phyloP scores from a whole-genome alignment of 2,797 vertebrate genomes.

The Buphagus erythrorhynchus region DNA sequence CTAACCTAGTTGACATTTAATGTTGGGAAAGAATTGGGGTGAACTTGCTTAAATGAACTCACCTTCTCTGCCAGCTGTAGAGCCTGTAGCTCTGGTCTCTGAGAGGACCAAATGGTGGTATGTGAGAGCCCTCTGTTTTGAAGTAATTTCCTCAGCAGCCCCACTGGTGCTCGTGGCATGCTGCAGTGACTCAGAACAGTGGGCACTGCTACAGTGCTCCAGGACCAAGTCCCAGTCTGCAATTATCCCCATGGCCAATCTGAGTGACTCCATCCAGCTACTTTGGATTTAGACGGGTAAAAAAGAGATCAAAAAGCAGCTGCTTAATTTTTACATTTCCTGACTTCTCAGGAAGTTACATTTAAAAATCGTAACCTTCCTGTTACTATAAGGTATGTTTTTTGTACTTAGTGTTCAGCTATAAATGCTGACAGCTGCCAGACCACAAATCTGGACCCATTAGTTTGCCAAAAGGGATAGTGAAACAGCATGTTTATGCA shows the following conservation, averaged over 20 bases:
- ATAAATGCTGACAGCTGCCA: neutral
- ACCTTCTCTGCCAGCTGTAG: neutral
- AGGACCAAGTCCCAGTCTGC: neutral
- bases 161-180: neutral
- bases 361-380: neutral
- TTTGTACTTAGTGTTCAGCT: neutral
- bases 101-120: neutral
- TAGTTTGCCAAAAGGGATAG: neutral
- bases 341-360: neutral
- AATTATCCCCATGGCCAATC: neutral
- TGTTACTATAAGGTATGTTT: neutral
- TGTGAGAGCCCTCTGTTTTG: neutral
- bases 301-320: neutral
- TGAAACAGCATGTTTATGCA: neutral
- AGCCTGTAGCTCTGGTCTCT: neutral
- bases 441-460: neutral
- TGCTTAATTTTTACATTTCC: neutral
- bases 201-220: neutral
- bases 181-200: neutral
- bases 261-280: neutral
- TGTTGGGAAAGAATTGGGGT: neutral
- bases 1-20: neutral
- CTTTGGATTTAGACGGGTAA: neutral
- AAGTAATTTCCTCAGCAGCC: neutral
- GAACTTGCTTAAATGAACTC: neutral